Conservation (phyloP, 2,888 invertebrate species). For the Ptychoptera contaminata region DNA sequence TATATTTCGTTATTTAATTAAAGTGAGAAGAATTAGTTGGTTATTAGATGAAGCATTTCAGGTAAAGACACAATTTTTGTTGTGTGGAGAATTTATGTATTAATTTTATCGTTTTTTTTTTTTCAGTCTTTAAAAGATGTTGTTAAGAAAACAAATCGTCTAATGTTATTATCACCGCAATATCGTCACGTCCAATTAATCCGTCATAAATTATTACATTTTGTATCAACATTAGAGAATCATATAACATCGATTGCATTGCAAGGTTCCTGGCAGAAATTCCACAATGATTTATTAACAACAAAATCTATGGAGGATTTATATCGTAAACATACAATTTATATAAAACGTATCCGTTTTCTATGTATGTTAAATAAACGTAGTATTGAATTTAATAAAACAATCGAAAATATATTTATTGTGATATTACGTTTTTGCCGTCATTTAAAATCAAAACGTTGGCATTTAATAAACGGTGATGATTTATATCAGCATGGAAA, state of each 20-base stretch:
- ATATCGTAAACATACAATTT: conserved; percentile 52
- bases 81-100: not conserved
- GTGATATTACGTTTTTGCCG: conserved; percentile 42
- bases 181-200: conserved; percentile 55
- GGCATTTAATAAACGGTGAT: conserved; percentile 16
- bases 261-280: conserved; percentile 56
- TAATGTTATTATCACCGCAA: conserved; percentile 43
- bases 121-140: conserved; percentile 35
- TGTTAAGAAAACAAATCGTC: conserved; percentile 35
- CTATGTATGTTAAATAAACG: conserved; percentile 57
- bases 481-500: conserved; percentile 24
- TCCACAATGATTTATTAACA: conserved; percentile 48
- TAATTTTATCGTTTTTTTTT: not conserved
- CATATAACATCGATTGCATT: conserved; percentile 64
- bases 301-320: conserved; percentile 55
- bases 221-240: conserved; percentile 57
- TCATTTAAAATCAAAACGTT: conserved; percentile 22
- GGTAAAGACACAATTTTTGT: conserved; percentile 25
- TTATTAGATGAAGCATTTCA: conserved; percentile 53
- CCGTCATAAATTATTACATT: conserved; percentile 59
- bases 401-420: conserved; percentile 54
- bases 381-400: conserved; percentile 49
- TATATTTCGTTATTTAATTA: conserved; percentile 60
- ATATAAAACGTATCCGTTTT: conserved; percentile 59
- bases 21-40: conserved; percentile 61